Conservation (phyloP, 2,113 vertebrate species). For the Phaethon lepturus region DNA sequence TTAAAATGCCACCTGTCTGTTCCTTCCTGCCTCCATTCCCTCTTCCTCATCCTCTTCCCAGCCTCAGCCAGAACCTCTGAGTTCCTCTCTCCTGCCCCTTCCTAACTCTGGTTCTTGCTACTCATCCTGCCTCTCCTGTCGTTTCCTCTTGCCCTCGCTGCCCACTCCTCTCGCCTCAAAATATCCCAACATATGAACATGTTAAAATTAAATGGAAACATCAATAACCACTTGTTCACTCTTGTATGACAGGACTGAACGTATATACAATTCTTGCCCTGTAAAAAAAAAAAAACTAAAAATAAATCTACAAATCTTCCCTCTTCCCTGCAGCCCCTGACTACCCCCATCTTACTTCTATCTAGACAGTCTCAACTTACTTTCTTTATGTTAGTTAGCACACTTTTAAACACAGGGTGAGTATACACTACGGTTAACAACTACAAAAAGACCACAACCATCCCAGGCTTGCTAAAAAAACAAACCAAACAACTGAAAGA, state of each 20-base stretch:
- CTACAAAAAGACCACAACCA: not conserved
- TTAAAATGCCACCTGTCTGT: not conserved
- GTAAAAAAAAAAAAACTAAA: no score
- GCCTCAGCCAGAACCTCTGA: not conserved
- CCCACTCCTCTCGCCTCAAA: not conserved
- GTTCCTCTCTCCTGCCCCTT: not conserved
- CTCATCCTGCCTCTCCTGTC: not conserved
- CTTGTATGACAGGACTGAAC: not conserved
- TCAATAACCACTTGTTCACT: not conserved
- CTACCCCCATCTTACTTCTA: not conserved
- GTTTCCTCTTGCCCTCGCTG: accelerated
- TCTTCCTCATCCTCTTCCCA: not conserved
- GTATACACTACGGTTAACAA: not conserved
- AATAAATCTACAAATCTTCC: no score
- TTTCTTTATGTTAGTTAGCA: not conserved
- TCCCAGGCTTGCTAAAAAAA: not conserved
- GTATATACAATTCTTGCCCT: not conserved
- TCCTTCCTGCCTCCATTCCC: not conserved
- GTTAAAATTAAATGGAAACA: not conserved
- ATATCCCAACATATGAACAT: accelerated
- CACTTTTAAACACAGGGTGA: not conserved
- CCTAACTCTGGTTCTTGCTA: not conserved
- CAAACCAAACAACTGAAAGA: no score
- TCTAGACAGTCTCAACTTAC: not conserved
- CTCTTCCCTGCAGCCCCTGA: not conserved